Evolutionary conservation across 2,888 invertebrate species (phyloP).

Genomic region (Agrochola lota): DNA sequence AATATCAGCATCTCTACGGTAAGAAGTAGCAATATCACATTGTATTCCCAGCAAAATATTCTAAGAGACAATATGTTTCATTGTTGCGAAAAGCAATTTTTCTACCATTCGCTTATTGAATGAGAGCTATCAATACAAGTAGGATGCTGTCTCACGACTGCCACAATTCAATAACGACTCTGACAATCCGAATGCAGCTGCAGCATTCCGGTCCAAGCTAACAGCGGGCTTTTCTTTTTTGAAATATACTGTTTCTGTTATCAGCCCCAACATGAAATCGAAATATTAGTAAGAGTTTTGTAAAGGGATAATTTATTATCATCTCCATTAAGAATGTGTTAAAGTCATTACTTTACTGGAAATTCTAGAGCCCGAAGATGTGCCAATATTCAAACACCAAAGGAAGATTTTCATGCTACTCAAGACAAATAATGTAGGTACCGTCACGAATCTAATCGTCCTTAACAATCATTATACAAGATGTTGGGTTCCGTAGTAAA

Average conservation of each 20-base stretch:
- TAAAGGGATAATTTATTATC: neutral
- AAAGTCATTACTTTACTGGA: neutral
- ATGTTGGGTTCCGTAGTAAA: no score
- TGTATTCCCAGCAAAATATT: constrained; percentile 59
- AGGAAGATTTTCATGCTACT: neutral
- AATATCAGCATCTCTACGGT: constrained; percentile 27
- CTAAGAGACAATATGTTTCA: constrained; percentile 67
- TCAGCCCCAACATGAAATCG: neutral
- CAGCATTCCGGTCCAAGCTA: constrained; percentile 70
- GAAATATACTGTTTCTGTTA: neutral
- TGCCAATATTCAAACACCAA: neutral
- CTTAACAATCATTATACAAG: neutral
- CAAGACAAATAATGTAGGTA: neutral
- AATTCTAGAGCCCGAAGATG: no score
- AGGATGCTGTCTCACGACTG: constrained; percentile 76
- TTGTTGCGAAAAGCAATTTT: constrained; percentile 80
- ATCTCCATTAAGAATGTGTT: neutral
- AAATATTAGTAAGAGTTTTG: neutral
- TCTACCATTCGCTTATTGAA: constrained; percentile 66
- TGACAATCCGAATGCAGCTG: constrained; percentile 73
- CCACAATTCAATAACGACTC: constrained; percentile 84
- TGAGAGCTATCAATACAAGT: constrained; percentile 73
- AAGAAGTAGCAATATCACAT: constrained; percentile 57
- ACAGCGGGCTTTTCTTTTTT: constrained; percentile 49
- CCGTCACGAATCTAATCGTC: neutral